A percentile compares a stretch with the other conserved stretches of the same genome.
Conservation (phyloP, 2,797 vertebrate species). For the Coluber constrictor region DNA sequence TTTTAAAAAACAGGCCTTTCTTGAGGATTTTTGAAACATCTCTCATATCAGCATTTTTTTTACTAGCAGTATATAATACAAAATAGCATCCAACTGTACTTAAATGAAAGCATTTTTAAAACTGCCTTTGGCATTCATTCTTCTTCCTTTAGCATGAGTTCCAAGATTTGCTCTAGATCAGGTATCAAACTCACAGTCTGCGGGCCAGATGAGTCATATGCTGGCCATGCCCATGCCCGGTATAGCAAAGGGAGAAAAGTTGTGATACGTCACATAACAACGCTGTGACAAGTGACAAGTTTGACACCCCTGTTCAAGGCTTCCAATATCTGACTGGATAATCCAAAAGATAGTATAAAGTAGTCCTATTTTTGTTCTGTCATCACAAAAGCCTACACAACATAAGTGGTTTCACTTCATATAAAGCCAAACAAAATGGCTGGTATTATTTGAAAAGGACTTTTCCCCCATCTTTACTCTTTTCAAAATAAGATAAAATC, state of each 20-base stretch:
- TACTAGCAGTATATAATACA: neutral
- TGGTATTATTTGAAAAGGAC: neutral
- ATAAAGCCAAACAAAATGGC: neutral
- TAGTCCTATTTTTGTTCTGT: neutral
- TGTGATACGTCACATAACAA: no score
- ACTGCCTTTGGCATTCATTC: neutral
- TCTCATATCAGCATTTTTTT: neutral
- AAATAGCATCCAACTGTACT: neutral
- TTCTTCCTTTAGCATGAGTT: neutral
- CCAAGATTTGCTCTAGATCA: neutral
- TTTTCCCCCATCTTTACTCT: neutral
- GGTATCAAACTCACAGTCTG: no score
- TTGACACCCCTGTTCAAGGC: neutral
- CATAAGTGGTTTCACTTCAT: neutral
- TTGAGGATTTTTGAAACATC: neutral
- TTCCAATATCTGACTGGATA: neutral
- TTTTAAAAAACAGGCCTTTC: no score
- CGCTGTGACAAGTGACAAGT: no score
- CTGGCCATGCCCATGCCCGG: no score
- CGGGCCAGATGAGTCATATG: no score
- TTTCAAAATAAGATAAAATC: neutral
- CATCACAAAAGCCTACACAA: neutral
- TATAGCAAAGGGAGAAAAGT: no score
- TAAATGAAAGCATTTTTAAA: neutral
- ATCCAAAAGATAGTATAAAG: neutral